Evolutionary conservation across 2,113 vertebrate genomes (phyloP).

Genomic region (Lipophrys pholis): DNA sequence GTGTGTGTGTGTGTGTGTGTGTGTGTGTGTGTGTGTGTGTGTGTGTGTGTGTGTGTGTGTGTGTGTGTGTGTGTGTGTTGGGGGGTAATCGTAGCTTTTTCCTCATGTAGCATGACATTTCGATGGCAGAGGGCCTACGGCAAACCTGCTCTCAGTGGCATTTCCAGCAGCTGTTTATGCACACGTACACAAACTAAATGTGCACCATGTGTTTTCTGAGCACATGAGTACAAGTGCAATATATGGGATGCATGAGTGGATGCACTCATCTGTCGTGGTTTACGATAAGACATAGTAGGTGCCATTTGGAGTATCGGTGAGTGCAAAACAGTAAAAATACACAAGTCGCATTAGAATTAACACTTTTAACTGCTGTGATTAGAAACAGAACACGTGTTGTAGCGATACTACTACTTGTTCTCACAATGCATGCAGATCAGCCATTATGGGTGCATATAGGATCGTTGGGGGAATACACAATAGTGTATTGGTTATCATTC

Average conservation of each 20-base stretch:
- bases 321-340: not conserved
- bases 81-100: conserved; percentile 47
- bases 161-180: conserved; percentile 75
- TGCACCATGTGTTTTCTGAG: conserved; percentile 16
- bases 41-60: conserved; percentile 55
- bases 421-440: not conserved
- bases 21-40: conserved; percentile 54
- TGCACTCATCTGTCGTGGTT: conserved; percentile 19
- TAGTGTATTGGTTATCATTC: no score
- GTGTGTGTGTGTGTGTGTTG: conserved; percentile 52
- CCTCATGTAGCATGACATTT: conserved; percentile 69
- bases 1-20: conserved; percentile 40
- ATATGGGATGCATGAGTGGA: conserved; percentile 18
- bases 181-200: conserved; percentile 37
- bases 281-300: conserved; percentile 1
- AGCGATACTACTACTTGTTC: not conserved
- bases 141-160: conserved; percentile 59
- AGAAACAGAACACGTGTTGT: not conserved
- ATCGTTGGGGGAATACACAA: no score
- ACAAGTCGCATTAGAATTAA: conserved; percentile 1
- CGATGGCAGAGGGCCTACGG: conserved; percentile 61
- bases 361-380: conserved; percentile 1
- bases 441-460: not conserved
- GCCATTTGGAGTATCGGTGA: conserved; percentile 10
- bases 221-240: conserved; percentile 7